Percentiles rank a stretch among this genome's conserved stretches.
Evolutionary conservation across 2,797 vertebrate genomes (phyloP).

Genomic region (Tapera naevia): DNA sequence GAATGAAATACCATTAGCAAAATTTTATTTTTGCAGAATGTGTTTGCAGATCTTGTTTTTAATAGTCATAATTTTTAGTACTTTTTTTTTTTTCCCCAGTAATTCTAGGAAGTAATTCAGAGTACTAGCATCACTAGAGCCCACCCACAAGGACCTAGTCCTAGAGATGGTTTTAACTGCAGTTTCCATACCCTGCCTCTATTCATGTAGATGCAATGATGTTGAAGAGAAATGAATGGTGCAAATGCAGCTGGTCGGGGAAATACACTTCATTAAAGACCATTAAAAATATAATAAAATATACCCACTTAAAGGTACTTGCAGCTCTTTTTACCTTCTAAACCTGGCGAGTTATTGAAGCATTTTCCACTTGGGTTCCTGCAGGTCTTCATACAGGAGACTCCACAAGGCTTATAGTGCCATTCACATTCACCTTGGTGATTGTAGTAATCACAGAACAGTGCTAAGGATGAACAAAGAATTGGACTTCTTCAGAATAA

Average conservation of each 20-base stretch:
- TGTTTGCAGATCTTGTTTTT: neutral
- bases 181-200: neutral
- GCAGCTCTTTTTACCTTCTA: constrained; percentile 74
- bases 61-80: neutral
- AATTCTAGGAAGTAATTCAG: neutral
- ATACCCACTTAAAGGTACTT: neutral
- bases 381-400: constrained; percentile 78
- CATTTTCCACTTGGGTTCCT: constrained; percentile 76
- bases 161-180: neutral
- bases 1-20: neutral
- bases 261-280: neutral
- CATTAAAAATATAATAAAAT: neutral
- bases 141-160: neutral
- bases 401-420: constrained; percentile 80
- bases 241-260: neutral
- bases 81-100: neutral
- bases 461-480: constrained; percentile 57
- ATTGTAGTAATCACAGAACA: constrained; percentile 83
- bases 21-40: neutral
- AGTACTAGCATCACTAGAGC: neutral
- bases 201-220: neutral
- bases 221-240: neutral
- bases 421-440: constrained; percentile 75
- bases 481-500: neutral
- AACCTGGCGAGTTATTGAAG: constrained; percentile 64